Base-by-base conservation (phyloP, 1,140 invertebrate species). In the Procambarus clarkii region DNA sequence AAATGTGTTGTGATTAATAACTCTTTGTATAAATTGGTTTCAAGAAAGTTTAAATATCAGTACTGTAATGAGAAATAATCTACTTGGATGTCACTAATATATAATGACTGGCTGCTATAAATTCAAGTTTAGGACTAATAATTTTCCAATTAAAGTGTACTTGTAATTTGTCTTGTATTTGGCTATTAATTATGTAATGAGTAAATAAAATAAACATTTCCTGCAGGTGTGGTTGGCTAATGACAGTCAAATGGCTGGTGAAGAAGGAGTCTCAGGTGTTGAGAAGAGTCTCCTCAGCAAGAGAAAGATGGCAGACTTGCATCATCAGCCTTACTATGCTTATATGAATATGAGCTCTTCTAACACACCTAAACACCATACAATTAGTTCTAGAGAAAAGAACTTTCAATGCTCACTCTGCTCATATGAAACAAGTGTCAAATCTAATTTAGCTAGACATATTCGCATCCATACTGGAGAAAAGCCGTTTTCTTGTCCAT, bases 161-260 rank as follows among this genome's bases (percentile, higher is more conserved):
- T 79, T 46, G 13, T 79, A 8, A 50, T 48, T n/a, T 79, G 45
- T 18, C 77, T 50, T 79, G 24, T 24, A 34, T 74, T 74, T 34
- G 34, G 45, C 9, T 8, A 0, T 1, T 80, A 48, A 54, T 34
- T 48, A 81, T 58, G n/a, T 82, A 44, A 54, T 81, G 78, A 46
- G 21, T 82, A 60, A 86, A 76, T 77, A 77, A 86, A 77, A 77
- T 74, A 60, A 80, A 46, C 78, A 71, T 88, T 80, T 88, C 34
- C 79, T 58, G 78, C 86, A 88, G 86, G 86, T 88, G 15, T 88
- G 86, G 86, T 5, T 88, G 86, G 44, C 79, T 60, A 82, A 78
- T 82, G 78, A 71, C 44, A 81, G 50, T 85, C 50, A 85, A 34
- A 84, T 84, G 76, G 71, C 54, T 74, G 34, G 54, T 18, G 69